A percentile compares a stretch with the other conserved stretches of the same genome.
Evolutionary conservation across 2,888 invertebrate genomes (phyloP).

Genomic region (Archaeoteleia sp.): DNA sequence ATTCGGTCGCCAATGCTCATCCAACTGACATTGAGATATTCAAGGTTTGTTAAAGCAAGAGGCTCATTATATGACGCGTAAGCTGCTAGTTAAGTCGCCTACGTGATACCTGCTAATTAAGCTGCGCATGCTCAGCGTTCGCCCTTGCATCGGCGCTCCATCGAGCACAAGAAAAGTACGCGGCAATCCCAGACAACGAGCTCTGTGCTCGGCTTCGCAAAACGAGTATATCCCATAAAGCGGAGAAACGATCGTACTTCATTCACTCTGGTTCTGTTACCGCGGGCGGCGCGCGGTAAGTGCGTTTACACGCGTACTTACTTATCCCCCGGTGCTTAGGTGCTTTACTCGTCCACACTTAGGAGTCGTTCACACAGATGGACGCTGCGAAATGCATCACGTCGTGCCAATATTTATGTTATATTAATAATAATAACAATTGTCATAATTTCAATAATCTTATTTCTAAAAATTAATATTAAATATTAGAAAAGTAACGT

Average conservation of each 20-base stretch:
- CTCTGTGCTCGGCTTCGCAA: slow-evolving; percentile 23
- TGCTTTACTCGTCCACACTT: slow-evolving; percentile 14
- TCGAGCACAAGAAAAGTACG: slow-evolving; percentile 21
- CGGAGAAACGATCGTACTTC: slow-evolving; percentile 54
- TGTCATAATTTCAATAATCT: too few relatives aligned
- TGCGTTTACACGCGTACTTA: slow-evolving; percentile 56
- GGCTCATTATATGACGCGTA: slow-evolving; percentile 48
- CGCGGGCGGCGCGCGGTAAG: slow-evolving; percentile 44
- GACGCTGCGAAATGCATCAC: neutral
- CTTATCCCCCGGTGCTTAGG: slow-evolving; percentile 33
- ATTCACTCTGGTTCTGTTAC: slow-evolving; percentile 40
- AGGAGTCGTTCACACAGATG: slow-evolving; percentile 26
- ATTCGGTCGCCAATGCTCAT: slow-evolving; percentile 16
- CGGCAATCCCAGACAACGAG: slow-evolving; percentile 34
- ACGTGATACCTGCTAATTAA: slow-evolving; percentile 57
- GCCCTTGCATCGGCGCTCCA: slow-evolving; percentile 34
- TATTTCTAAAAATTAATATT: too few relatives aligned
- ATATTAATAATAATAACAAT: too few relatives aligned
- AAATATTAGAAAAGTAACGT: too few relatives aligned
- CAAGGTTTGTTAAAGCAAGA: slow-evolving; percentile 40
- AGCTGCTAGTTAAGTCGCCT: slow-evolving; percentile 54
- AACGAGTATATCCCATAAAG: slow-evolving; percentile 54
- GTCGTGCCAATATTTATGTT: too few relatives aligned
- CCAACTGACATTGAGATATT: slow-evolving; percentile 47
- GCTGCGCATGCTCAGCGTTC: slow-evolving; percentile 42